Evolutionary conservation across 2,888 invertebrate species (phyloP).

Genomic region (Metalampra italica): DNA sequence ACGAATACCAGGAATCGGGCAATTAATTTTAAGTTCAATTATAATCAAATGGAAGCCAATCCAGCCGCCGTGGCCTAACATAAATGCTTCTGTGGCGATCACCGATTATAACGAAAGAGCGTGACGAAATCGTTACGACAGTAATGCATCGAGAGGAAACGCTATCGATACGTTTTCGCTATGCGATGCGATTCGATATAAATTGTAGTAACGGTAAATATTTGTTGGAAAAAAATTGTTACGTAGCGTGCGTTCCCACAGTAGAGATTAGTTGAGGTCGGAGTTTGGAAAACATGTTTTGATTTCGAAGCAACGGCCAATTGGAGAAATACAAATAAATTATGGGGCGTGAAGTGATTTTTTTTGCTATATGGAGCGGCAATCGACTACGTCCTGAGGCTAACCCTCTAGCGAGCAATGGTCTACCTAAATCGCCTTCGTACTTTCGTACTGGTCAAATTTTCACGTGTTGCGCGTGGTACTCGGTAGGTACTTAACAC

Average conservation of each 20-base stretch:
- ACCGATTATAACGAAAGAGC: conserved; percentile 62
- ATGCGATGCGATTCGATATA: conserved; percentile 17
- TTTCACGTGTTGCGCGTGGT: too few relatives aligned
- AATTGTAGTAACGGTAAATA: conserved; percentile 44
- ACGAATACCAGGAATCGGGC: conserved; percentile 26
- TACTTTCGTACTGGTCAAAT: too few relatives aligned
- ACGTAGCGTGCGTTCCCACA: conserved; percentile 56
- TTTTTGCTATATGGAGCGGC: too few relatives aligned
- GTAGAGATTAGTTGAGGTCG: conserved; percentile 44
- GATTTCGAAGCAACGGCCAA: conserved; percentile 3
- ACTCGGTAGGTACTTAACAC: too few relatives aligned
- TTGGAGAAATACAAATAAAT: conserved; percentile 9
- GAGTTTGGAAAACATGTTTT: conserved; percentile 19
- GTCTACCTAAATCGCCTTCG: too few relatives aligned
- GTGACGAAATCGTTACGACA: conserved; percentile 41
- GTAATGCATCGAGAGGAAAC: conserved; percentile 20
- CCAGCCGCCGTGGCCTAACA: conserved; percentile 21
- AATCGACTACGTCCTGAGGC: too few relatives aligned
- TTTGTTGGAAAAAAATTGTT: conserved; percentile 33
- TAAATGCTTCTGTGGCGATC: conserved; percentile 16
- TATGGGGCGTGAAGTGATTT: too few relatives aligned
- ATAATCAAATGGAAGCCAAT: conserved; percentile 53
- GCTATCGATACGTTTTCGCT: conserved; percentile 28
- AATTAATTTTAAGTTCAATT: conserved; percentile 31
- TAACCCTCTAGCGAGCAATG: too few relatives aligned